These are phyloP conservation scores for Nibea coibor DNA, from an alignment of 2,113 vertebrate species.

Conservation along the genomic window DNA sequence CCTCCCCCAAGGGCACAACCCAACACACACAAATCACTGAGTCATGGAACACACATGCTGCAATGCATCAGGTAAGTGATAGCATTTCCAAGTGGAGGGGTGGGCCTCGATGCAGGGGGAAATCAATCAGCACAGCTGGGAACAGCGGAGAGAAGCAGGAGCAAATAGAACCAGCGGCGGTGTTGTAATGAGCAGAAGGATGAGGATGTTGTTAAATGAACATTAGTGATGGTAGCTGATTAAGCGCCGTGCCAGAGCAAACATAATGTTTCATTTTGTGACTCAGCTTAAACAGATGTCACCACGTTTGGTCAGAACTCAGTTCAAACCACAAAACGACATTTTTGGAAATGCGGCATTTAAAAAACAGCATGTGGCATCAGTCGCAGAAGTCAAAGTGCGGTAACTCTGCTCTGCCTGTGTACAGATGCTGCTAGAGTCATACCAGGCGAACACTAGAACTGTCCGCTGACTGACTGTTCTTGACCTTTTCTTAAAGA, in stretches of 20 bases:
- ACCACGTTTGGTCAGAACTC: too few species aligned
- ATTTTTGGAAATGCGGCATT: too few species aligned
- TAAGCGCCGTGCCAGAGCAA: background rate
- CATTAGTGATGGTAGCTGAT: background rate
- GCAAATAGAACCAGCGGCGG: background rate
- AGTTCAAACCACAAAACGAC: too few species aligned
- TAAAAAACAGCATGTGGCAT: too few species aligned
- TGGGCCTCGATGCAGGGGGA: background rate
- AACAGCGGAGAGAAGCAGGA: background rate
- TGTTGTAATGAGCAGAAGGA: background rate
- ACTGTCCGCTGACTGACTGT: too few species aligned
- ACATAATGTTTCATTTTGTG: background rate
- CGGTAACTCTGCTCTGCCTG: too few species aligned
- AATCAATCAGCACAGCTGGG: slow-evolving; percentile 13
- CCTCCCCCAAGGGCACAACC: background rate
- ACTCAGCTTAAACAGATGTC: background rate
- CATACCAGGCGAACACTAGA: too few species aligned
- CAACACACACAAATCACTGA: background rate
- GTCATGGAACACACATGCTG: background rate
- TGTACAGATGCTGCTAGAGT: too few species aligned
- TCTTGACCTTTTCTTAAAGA: too few species aligned
- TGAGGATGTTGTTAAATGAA: background rate
- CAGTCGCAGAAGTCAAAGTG: too few species aligned
- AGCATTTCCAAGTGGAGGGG: background rate
- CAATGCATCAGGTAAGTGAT: background rate